Evolutionary conservation across 2,888 invertebrate genomes (phyloP).

Genomic region (Lasioglossum calceatum): DNA sequence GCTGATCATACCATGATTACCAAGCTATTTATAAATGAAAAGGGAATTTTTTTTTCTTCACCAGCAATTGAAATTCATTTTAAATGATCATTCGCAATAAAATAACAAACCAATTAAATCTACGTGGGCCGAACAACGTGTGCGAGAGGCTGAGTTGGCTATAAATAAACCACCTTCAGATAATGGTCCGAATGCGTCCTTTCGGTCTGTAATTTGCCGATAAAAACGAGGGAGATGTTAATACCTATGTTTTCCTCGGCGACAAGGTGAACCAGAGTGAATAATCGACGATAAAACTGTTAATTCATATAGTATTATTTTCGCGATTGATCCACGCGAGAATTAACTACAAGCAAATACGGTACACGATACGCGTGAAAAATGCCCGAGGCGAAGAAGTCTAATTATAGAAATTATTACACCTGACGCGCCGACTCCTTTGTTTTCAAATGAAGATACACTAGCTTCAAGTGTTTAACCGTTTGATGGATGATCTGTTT

Average conservation of each 20-base stretch:
- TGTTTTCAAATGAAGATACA: background rate
- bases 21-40: background rate
- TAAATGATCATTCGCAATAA: background rate
- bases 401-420: conserved; percentile 17
- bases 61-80: background rate
- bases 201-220: background rate
- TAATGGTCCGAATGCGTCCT: background rate
- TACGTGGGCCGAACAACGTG: background rate
- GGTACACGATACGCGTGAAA: background rate
- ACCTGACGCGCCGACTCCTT: background rate
- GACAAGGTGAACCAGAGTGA: conserved; percentile 3
- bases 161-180: conserved; percentile 1
- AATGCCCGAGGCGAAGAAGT: background rate
- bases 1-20: background rate
- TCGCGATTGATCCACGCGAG: background rate
- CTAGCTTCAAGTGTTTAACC: background rate
- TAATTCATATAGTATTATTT: conserved; percentile 5
- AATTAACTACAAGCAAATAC: conserved; percentile 15
- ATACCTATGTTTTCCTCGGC: background rate
- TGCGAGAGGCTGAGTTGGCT: background rate
- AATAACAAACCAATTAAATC: background rate
- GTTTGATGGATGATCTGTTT: background rate
- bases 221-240: background rate
- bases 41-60: background rate
- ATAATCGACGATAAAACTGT: background rate